Conservation (phyloP, 2,888 invertebrate genomes). For the Drosophila mulleri region DNA sequence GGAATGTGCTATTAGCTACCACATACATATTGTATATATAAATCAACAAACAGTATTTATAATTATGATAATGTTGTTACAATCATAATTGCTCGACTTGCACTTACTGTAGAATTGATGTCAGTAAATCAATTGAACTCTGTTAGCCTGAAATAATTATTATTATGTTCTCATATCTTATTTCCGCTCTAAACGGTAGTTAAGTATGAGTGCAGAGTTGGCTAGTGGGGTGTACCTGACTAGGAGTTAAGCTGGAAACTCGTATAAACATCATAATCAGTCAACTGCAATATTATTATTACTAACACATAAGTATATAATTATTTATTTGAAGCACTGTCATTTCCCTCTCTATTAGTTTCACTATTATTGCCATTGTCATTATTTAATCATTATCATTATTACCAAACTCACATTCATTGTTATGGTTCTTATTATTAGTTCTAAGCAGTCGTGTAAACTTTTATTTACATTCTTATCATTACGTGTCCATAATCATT, state of each 20-base stretch:
- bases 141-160: background rate
- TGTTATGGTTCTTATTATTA: too few relatives aligned
- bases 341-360: too few relatives aligned
- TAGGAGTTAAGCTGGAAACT: background rate
- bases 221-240: background rate
- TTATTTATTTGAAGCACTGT: too few relatives aligned
- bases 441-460: too few relatives aligned
- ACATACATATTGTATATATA: background rate
- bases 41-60: constrained; percentile 4
- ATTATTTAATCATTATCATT: background rate
- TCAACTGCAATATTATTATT: too few relatives aligned
- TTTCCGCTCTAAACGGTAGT: constrained; percentile 3
- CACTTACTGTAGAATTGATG: background rate
- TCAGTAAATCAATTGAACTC: constrained; percentile 1
- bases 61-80: constrained; percentile 3
- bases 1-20: background rate
- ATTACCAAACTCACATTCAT: background rate
- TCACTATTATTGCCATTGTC: too few relatives aligned
- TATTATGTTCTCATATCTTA: background rate
- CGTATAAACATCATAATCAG: too few relatives aligned
- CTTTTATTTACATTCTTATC: too few relatives aligned
- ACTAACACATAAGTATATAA: too few relatives aligned
- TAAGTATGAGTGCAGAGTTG: background rate
- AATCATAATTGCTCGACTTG: background rate
- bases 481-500: background rate